phyloP scores from a whole-genome alignment of 1,140 invertebrate species.

The Heliconius eleuchia region DNA sequence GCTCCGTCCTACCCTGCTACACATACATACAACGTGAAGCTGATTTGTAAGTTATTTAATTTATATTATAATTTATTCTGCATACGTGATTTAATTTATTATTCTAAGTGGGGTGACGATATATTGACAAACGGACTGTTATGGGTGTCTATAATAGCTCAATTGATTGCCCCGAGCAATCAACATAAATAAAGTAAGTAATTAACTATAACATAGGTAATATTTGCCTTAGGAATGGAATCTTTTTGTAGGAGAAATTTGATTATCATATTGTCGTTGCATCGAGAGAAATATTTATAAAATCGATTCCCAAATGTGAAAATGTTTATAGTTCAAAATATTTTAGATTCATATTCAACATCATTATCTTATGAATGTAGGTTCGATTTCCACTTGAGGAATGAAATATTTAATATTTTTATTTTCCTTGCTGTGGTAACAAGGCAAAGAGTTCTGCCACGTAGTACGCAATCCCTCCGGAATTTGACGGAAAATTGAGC shows the following conservation, averaged over 20 bases:
- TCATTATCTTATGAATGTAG: too few species aligned
- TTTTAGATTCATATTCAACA: too few species aligned
- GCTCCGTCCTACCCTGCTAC: too few species aligned
- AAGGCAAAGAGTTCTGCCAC: too few species aligned
- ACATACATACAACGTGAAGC: not conserved
- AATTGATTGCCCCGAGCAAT: conserved; percentile 20
- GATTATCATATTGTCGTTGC: not conserved
- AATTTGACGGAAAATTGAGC: too few species aligned
- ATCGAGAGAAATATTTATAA: not conserved
- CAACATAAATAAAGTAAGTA: conserved; percentile 19
- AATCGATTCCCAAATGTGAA: too few species aligned
- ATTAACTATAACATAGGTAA: not conserved
- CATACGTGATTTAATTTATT: conserved; percentile 11
- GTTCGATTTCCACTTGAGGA: too few species aligned
- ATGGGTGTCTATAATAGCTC: conserved; percentile 21
- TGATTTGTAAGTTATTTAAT: not conserved
- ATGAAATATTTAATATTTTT: too few species aligned
- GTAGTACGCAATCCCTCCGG: too few species aligned
- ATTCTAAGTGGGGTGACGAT: conserved; percentile 16
- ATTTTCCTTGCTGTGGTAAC: too few species aligned
- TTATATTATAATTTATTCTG: not conserved
- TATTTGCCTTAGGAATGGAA: not conserved
- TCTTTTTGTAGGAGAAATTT: not conserved
- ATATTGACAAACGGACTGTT: conserved; percentile 17
- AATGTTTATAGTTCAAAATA: too few species aligned